Evolutionary conservation across 2,113 vertebrate species (phyloP), one percentile per base, ranked within the genome.

Genomic region (Erpornis zantholeuca): DNA sequence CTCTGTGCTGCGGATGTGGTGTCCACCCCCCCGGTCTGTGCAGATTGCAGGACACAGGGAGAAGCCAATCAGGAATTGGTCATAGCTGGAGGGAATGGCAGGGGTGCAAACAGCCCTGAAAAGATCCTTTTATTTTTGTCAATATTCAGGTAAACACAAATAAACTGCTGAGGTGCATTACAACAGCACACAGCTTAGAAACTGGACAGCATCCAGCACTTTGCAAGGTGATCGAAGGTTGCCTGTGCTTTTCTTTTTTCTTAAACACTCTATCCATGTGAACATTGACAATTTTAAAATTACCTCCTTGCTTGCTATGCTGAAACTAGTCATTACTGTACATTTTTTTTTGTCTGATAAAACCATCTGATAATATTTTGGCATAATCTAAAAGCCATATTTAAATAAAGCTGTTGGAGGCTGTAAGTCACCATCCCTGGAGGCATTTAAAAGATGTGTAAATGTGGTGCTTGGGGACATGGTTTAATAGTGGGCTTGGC

Each of bases 1-100:
- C 56, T 42, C 71, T 21, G 18, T 1, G 13, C 40, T 65, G 31
- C 10, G 5, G 45, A 4, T 1, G 5, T 28, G 47, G 6, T 19
- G 17, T 9, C 6, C 14, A 59, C 9, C 11, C 65, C 49, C 17
- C 40, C 59, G n/a, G 7, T n/a, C 45, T 11, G 9, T 23, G 66
- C 2, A 2, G 23, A 2, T 2, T 52, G 27, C 2, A 3, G 54
- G 45, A 38, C 54, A 60, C 0, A 0, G 20, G 29, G 64, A 73
- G 36, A 13, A 78, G 20, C 36, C n/a, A 56, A 45, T 22, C 35
- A 66, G 73, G 45, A 61, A 36, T 1, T 33, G 14, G 12, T 42
- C 28, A 2, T 8, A 22, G 77, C 27, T 49, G 36, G 27, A 36
- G 59, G 44, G 31, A 80, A 45, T 28, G 75, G 35, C 28, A 31